Evolutionary conservation across 2,797 vertebrate genomes (phyloP).

Genomic region (Helostoma temminkii): DNA sequence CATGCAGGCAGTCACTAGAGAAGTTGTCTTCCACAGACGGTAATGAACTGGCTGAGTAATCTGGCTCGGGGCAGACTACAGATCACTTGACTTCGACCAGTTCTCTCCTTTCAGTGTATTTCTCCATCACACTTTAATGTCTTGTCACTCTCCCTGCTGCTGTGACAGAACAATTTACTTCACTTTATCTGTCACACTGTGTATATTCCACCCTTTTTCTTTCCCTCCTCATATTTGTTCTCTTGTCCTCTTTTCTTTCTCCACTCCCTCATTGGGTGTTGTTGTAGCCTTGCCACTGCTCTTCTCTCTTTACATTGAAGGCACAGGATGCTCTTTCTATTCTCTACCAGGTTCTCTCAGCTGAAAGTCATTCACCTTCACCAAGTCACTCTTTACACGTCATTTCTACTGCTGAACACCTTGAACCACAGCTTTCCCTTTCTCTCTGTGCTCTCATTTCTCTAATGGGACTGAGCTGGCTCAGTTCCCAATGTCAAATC

Average conservation of each 20-base stretch:
- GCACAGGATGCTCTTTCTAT: slow-evolving; percentile 53
- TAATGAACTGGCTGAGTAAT: slow-evolving; percentile 41
- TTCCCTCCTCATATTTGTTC: slow-evolving; percentile 17
- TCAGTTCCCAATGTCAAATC: slow-evolving; percentile 63
- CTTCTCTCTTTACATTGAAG: slow-evolving; percentile 61
- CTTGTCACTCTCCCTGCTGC: slow-evolving; percentile 24
- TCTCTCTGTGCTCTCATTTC: slow-evolving; percentile 50
- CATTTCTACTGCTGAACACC: slow-evolving; percentile 19
- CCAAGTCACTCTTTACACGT: too few species aligned
- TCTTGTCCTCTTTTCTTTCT: slow-evolving; percentile 22
- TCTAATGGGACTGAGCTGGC: slow-evolving; percentile 64
- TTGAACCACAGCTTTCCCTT: slow-evolving; percentile 17
- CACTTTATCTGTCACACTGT: slow-evolving; percentile 19
- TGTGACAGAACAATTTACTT: slow-evolving; percentile 36
- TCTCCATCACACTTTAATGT: slow-evolving; percentile 23
- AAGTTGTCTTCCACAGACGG: slow-evolving; percentile 52
- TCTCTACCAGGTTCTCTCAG: slow-evolving; percentile 31
- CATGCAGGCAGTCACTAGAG: slow-evolving; percentile 38
- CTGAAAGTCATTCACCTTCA: slow-evolving; percentile 58
- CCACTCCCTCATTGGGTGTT: slow-evolving; percentile 55
- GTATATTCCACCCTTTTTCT: slow-evolving; percentile 40
- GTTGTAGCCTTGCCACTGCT: slow-evolving; percentile 55
- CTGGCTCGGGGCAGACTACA: slow-evolving; percentile 60
- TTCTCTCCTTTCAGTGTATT: slow-evolving; percentile 32
- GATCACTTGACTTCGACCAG: slow-evolving; percentile 40